Evolutionary conservation across 2,797 vertebrate species (phyloP).

Genomic region (Tapirus indicus): DNA sequence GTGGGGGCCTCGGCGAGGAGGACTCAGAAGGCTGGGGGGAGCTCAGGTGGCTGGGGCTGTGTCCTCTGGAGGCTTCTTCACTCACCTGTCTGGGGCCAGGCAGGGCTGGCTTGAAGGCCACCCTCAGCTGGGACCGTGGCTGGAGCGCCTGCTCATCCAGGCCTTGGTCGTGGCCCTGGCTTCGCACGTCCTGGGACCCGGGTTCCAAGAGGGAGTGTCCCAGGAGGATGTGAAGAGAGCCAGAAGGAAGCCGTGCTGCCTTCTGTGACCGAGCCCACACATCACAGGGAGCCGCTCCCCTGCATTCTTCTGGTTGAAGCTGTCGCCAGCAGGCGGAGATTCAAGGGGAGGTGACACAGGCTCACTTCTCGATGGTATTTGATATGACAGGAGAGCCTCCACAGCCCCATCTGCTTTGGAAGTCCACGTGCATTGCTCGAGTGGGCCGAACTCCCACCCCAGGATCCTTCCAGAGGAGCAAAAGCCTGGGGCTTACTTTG

Average conservation of each 20-base stretch:
- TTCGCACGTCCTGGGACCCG: background rate
- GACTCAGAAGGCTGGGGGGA: background rate
- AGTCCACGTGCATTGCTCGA: rapidly evolving
- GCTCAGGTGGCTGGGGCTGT: too few relatives aligned
- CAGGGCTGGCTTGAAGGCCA: background rate
- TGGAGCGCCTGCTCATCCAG: rapidly evolving
- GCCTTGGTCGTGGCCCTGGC: rapidly evolving
- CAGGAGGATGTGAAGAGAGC: background rate
- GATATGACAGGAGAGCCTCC: rapidly evolving
- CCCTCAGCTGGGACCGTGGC: background rate
- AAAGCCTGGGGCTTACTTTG: background rate
- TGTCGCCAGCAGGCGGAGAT: background rate
- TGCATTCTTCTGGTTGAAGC: background rate
- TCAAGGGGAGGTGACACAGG: background rate
- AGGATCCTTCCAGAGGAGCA: background rate
- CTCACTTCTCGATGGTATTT: background rate
- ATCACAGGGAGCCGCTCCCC: background rate
- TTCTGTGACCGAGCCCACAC: background rate
- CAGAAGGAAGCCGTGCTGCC: background rate
- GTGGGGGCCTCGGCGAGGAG: background rate
- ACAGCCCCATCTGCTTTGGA: background rate
- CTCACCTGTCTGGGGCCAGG: background rate
- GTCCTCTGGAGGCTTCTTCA: background rate
- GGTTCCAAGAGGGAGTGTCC: background rate
- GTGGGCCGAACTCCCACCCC: background rate